phyloP scores from a whole-genome alignment of 2,797 vertebrate species.

The Enteromius treurensis region DNA sequence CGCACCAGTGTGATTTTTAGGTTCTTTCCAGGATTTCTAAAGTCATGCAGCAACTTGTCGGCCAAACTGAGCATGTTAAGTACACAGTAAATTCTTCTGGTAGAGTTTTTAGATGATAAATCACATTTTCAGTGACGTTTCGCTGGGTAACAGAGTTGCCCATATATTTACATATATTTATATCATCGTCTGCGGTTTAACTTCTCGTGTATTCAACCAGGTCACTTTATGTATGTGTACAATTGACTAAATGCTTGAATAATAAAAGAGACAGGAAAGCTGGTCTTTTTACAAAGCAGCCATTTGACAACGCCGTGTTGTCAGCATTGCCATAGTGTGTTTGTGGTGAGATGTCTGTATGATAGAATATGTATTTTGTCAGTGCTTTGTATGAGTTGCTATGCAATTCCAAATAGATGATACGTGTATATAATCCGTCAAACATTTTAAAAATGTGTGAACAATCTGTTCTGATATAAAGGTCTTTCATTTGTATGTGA shows the following conservation, averaged over 20 bases:
- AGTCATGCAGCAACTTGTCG: background rate
- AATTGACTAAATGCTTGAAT: slow-evolving; percentile 36
- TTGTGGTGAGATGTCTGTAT: slow-evolving; percentile 34
- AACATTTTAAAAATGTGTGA: slow-evolving; percentile 59
- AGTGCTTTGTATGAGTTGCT: slow-evolving; percentile 68
- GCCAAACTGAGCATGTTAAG: slow-evolving; percentile 5
- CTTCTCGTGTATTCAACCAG: slow-evolving; percentile 2
- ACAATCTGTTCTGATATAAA: slow-evolving; percentile 47
- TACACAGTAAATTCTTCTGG: background rate
- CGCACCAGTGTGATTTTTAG: slow-evolving; percentile 4
- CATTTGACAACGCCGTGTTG: slow-evolving; percentile 26
- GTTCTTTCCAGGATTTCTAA: background rate
- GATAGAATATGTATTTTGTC: slow-evolving; percentile 56
- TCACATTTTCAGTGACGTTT: slow-evolving; percentile 23
- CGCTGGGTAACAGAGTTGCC: background rate
- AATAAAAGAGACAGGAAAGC: slow-evolving; percentile 9
- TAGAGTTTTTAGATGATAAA: slow-evolving; percentile 7
- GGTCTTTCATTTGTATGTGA: slow-evolving; percentile 47
- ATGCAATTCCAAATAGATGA: slow-evolving; percentile 66
- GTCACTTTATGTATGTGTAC: slow-evolving; percentile 9
- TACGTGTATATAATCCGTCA: slow-evolving; percentile 57
- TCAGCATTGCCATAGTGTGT: slow-evolving; percentile 44
- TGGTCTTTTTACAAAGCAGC: slow-evolving; percentile 44
- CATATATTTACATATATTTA: slow-evolving; percentile 28
- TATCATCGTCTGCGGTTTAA: background rate